Conservation (phyloP, 2,797 vertebrate genomes). For the Antennarius maculatus region DNA sequence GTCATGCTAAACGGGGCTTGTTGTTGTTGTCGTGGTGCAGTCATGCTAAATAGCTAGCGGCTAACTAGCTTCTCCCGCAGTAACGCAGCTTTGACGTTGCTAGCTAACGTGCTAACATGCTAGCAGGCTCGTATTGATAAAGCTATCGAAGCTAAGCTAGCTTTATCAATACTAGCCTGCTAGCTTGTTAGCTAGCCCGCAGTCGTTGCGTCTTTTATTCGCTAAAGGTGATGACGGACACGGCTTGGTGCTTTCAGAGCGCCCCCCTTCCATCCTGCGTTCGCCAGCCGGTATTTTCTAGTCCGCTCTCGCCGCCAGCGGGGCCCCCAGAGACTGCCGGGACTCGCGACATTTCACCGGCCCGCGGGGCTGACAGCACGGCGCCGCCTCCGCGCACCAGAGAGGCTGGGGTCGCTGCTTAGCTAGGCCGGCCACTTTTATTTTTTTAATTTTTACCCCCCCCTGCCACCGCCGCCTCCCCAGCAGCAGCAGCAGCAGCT, state of each 20-base stretch:
- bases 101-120: slow-evolving; percentile 55
- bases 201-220: slow-evolving; percentile 48
- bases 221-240: slow-evolving; percentile 27
- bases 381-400: slow-evolving; percentile 43
- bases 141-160: too few species aligned
- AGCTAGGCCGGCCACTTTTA: slow-evolving; percentile 69
- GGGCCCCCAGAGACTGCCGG: slow-evolving; percentile 56
- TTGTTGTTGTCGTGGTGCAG: slow-evolving; percentile 41
- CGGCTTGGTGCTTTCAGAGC: slow-evolving; percentile 36
- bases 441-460: too few species aligned
- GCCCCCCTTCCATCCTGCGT: slow-evolving; percentile 16
- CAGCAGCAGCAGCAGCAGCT: slow-evolving; percentile 49
- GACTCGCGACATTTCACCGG: slow-evolving; percentile 71
- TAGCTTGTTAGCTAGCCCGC: slow-evolving; percentile 40
- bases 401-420: slow-evolving; percentile 56
- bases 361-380: slow-evolving; percentile 67
- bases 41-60: slow-evolving; percentile 38
- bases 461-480: background rate
- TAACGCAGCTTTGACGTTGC: slow-evolving; percentile 32
- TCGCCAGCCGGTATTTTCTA: slow-evolving; percentile 39
- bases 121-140: slow-evolving; percentile 60
- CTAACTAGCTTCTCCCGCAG: slow-evolving; percentile 54
- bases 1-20: background rate
- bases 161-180: slow-evolving; percentile 25
- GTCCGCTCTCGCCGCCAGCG: slow-evolving; percentile 41